Base-by-base conservation (phyloP, 1,140 invertebrate species). In the Palaemon carinicauda region DNA sequence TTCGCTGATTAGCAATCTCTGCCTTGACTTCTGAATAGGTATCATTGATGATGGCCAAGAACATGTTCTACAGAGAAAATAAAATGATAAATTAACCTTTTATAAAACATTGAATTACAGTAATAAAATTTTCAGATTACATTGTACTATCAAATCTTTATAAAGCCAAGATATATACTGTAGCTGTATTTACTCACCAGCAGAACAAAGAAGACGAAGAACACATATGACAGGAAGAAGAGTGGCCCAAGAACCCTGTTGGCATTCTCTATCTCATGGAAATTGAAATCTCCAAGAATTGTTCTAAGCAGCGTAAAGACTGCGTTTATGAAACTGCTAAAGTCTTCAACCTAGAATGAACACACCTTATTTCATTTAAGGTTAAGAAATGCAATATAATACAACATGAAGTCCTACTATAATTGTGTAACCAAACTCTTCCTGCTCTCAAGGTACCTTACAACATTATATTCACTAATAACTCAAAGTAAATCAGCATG, bases 21-120 rank as follows among this genome's bases (percentile, higher is more conserved):
- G 93, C 93, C 91, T 96, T 96, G 0, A 95, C 94, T 89, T 94
- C 93, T 2, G 93, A 92, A 83, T 95, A 95, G 0, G 95, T 95
- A 90, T 96, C 96, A 90, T 96, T 96, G 88, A 96, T 96, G 89
- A 96, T 96, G 81, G 96, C 96, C 91, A 96, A 91, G 91, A 96
- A 96, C 95, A 96, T 96, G 91, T 96, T 96, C 94, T 95, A 89
- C 3, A 91, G 90, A 87, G 75, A 33, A 87, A 89, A 65, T 78
- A 78, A 41, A 12, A 12, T 4, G 5, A n/a, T 41, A 41, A 1
- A 7, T 41, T 41, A 41, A 41, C 41, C 12, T 41, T 41, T 7
- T 12, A 5, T 41, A 41, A 5, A 41, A 41, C 41, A 41, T 41
- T 41, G 12, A 41, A 41, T 9, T 41, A 41, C 3, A 41, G 7